Conservation (phyloP, 2,113 vertebrate species). For the Rattus rattus region DNA sequence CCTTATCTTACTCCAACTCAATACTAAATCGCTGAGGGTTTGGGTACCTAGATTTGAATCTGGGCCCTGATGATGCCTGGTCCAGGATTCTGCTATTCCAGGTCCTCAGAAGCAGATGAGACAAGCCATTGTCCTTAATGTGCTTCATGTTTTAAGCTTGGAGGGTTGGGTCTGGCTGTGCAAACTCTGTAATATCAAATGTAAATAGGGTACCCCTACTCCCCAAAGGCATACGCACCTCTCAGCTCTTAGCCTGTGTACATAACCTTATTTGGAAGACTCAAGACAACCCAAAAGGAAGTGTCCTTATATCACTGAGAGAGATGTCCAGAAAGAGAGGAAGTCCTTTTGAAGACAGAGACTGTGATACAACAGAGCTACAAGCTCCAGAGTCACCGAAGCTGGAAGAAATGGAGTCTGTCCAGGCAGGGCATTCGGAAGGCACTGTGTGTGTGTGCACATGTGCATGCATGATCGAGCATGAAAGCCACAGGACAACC, state of each 20-base stretch:
- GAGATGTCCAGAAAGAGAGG: background rate
- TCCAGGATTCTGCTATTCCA: background rate
- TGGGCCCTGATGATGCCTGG: background rate
- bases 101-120: background rate
- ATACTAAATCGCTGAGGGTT: background rate
- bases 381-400: background rate
- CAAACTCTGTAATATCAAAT: background rate
- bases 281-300: background rate
- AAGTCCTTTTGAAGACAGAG: background rate
- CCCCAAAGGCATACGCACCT: too few relatives aligned
- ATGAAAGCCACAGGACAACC: background rate
- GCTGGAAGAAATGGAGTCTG: background rate
- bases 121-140: fast-evolving
- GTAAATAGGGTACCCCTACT: background rate
- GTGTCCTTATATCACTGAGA: background rate
- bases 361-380: background rate
- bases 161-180: background rate
- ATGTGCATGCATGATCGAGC: too few relatives aligned
- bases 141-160: background rate
- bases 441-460: background rate
- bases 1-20: background rate
- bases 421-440: too few relatives aligned
- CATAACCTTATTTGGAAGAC: background rate
- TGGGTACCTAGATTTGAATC: background rate
- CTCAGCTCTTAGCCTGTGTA: background rate